Base-by-base conservation (phyloP, 1,140 invertebrate genomes). In the Pseudomyrmex dendroicus region DNA sequence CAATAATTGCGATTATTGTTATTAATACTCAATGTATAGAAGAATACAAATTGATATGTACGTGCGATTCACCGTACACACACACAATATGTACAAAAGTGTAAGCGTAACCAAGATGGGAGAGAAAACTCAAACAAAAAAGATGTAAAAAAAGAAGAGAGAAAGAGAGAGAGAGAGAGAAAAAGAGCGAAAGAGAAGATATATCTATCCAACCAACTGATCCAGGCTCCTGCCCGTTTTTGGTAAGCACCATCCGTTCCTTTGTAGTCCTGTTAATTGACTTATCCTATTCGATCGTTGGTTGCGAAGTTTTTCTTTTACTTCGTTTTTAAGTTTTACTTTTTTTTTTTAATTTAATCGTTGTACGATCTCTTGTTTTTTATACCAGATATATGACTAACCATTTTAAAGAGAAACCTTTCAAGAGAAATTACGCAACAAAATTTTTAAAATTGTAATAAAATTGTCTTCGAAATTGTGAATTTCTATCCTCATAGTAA, bases 241-340 rank as follows among this genome's bases (percentile, higher is more conserved):
- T 90, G 94, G 93, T 94, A 94, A 94, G 94, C 94, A 94, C 93
- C 92, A 94, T 93, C 94, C 93, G 86, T 88, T 94, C 94, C 94
- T 94, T 92, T 91, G 91, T 94, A 93, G 91, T 94, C 93, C 94
- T 92, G 73, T 94, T 94, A 93, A 93, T 92, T 92, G 92, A 94
- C 92, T 94, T 92, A 91, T 93, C 92, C 94, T 90, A 85, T 92
- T 92, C 90, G 89, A 94, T 91, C 89, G 87, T 92, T 92, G 87
- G 76, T 77, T 90, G 64, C 68, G 46, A 73, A 83, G 22, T 83
- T 85, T 70, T 50, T 13, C 83, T 77, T 73, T 62, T 12, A 52
- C 15, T 78, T 56, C 25, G 46, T 84, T 66, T 48, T 84, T 44
- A 72, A 20, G 80, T 84, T 46, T 80, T 70, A 82, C 35, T 57